A percentile compares a stretch with the other conserved stretches of the same genome.
These are phyloP conservation scores for Cardiocondyla obscurior DNA, from an alignment of 1,140 invertebrate genomes.

Conservation along the genomic window DNA sequence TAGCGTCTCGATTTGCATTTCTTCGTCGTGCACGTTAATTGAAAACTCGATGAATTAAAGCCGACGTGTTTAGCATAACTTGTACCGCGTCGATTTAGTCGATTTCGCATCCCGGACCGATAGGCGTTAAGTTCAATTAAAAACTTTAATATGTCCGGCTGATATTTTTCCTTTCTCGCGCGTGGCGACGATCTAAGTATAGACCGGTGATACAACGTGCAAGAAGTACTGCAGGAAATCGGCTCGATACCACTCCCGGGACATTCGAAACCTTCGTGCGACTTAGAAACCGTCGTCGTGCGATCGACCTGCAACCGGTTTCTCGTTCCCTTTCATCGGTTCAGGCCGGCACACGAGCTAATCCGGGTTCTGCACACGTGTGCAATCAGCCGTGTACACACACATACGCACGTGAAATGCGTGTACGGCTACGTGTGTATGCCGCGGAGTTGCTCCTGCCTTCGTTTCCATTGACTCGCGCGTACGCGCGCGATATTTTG, in stretches of 20 bases:
- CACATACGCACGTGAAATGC: constrained; percentile 49
- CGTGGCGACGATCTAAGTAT: constrained; percentile 15
- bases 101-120: neutral
- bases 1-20: constrained; percentile 21
- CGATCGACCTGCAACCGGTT: constrained; percentile 75
- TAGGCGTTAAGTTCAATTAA: neutral
- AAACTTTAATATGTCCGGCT: constrained; percentile 7
- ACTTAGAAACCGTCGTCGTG: constrained; percentile 68
- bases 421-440: constrained; percentile 26
- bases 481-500: constrained; percentile 18
- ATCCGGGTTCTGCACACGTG: constrained; percentile 40
- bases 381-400: constrained; percentile 11
- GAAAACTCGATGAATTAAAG: constrained; percentile 41
- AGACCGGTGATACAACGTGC: constrained; percentile 12
- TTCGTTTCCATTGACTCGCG: constrained; percentile 47
- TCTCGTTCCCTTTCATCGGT: constrained; percentile 73
- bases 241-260: constrained; percentile 53
- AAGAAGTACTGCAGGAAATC: constrained; percentile 29
- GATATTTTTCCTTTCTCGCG: constrained; percentile 9
- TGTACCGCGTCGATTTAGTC: neutral
- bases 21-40: constrained; percentile 7
- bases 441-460: constrained; percentile 23
- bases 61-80: neutral
- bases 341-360: constrained; percentile 65
- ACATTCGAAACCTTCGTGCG: constrained; percentile 60